Conservation (phyloP, 2,797 vertebrate species). For the Eulemur mongoz region DNA sequence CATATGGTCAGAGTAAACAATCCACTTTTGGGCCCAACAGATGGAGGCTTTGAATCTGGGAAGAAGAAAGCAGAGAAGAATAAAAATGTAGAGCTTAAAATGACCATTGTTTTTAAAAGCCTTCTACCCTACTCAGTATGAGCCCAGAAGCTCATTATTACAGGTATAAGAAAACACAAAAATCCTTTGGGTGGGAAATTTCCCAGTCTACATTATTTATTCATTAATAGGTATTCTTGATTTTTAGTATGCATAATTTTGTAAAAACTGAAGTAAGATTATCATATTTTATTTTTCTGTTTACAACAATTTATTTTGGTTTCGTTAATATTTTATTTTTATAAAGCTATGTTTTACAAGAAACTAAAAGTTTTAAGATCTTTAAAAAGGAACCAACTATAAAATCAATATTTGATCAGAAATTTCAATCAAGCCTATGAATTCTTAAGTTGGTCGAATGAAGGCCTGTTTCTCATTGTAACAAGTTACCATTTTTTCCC, state of each 20-base stretch:
- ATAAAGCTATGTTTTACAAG: neutral
- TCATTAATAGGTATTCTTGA: neutral
- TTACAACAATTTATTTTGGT: neutral
- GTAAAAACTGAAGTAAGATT: neutral
- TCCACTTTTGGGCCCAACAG: conserved; percentile 66
- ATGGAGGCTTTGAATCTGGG: conserved; percentile 73
- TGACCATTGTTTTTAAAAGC: conserved; percentile 40
- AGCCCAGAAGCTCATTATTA: neutral
- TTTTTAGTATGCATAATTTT: neutral
- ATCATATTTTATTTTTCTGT: neutral
- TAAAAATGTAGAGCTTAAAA: conserved; percentile 67
- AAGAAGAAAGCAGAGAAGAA: conserved; percentile 61
- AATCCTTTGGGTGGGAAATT: neutral
- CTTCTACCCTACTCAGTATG: neutral
- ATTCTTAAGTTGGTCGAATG: neutral
- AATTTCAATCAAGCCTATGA: conserved; percentile 25
- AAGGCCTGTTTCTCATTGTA: neutral
- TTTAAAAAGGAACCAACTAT: neutral
- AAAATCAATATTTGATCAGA: conserved; percentile 25
- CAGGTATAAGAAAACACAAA: conserved; percentile 5
- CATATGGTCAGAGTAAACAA: conserved; percentile 75
- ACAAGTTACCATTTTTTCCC: neutral
- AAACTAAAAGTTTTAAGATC: neutral
- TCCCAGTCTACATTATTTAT: neutral
- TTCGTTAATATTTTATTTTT: neutral